These are phyloP conservation scores for Oikopleura albicans DNA, from an alignment of 23 tunicate species.

Conservation along the genomic window DNA sequence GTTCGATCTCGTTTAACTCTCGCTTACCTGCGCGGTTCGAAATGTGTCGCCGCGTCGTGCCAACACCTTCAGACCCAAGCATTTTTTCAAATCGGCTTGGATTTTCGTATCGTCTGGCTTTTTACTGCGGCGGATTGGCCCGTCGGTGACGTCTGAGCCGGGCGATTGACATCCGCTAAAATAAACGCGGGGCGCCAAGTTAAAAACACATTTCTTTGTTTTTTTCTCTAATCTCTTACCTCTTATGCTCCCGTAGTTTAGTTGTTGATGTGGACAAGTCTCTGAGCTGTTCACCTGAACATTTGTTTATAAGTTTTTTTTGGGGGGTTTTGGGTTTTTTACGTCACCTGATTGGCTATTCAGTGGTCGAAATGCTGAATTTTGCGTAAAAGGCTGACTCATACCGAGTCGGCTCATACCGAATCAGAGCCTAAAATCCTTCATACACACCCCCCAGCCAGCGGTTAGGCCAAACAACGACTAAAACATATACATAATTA, in stretches of 20 bases:
- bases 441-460: background rate
- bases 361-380: background rate
- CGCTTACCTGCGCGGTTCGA: constrained; percentile 27
- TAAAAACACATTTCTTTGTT: background rate
- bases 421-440: background rate
- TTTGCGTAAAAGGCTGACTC: background rate
- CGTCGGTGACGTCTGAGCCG: background rate
- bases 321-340: background rate
- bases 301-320: background rate
- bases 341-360: background rate
- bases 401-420: background rate
- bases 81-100: constrained; percentile 48
- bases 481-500: too few relatives aligned
- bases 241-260: background rate
- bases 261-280: too few relatives aligned
- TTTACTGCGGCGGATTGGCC: background rate
- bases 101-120: background rate
- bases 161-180: background rate
- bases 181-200: background rate
- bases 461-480: too few relatives aligned
- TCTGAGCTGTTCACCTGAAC: background rate
- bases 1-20: too few relatives aligned
- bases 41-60: constrained; percentile 96
- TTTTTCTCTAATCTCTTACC: background rate
- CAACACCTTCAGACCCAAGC: constrained; percentile 48